Base-by-base conservation (phyloP, 1,140 invertebrate genomes). In the Anoplophora glabripennis region DNA sequence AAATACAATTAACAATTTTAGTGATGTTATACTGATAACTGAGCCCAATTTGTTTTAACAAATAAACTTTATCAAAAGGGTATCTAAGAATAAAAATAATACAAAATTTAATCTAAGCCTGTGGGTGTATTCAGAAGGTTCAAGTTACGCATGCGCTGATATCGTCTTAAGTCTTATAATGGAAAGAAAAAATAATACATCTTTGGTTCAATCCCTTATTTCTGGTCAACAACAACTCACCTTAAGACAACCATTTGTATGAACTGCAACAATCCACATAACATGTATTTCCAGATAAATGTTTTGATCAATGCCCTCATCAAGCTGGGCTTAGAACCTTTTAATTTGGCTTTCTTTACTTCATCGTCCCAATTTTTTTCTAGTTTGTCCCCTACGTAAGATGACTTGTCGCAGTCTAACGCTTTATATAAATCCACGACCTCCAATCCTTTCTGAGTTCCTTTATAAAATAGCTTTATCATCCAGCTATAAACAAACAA, bases 341-440 rank as follows among this genome's bases (percentile, higher is more conserved):
- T 64, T 41, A 56, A 36, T 63, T 70, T 67, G 1, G 57, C 34
- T 51, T 38, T 51, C 0, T 49, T 17, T 2, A 82, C 12, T 64
- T 82, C 78, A 34, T 75, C 72, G 4, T 69, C 74, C 81, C 81
- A 83, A 14, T 75, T 49, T 46, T 77, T 76, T 66, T 80, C 74
- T 34, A 84, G 59, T 53, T 75, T 74, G 57, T 79, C 73, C 1
- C 81, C 81, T 18, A 78, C 41, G 11, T 67, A 48, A 37, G 77
- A 75, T 0, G 73, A 75, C 58, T 66, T 58, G 36, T 73, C 63
- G 0, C 53, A 37, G 17, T 63, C 52, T 12, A 65, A n/a, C 0
- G 63, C 61, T 61, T 70, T 67, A 47, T 72, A 73, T 17, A 75
- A 38, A 60, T 73, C 71, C 15, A 57, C 33, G 0, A 70, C 49